Base-by-base conservation (phyloP, 2,113 vertebrate genomes). In the Mixornis gularis region DNA sequence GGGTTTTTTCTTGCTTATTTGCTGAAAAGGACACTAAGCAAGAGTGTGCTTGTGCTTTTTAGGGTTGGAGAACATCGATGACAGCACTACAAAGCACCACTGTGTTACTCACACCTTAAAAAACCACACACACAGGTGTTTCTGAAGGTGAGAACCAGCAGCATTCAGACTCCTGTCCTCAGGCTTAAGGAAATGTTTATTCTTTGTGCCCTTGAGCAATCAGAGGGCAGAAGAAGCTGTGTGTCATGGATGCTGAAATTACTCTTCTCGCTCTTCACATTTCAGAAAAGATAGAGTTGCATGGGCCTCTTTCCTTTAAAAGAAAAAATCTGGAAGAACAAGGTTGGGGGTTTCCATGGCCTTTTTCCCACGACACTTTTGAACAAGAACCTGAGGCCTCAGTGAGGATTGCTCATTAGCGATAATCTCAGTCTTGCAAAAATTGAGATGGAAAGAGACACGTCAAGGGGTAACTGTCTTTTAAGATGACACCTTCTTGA, bases 271-370 rank as follows among this genome's bases (percentile, higher is more conserved):
- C 88, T 94, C 94, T 86, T 76, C 30, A 70, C 63, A 53, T 41
- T 79, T 80, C 77, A 79, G 70, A 88, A 79, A 89, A 92, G 85
- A 96, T 96, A 96, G 63, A 73, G 72, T 97, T 95, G 89, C 87
- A 88, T 22, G 64, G 87, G 85, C 81, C 78, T 85, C 72, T 93
- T 68, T 88, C 49, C 95, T 91, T 93, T 70, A 93, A 89, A 93
- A 91, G 80, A 94, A 94, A 89, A 96, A 90, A 92, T 83, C 80
- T 95, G 89, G 89, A 94, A 95, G 95, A 95, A 90, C 89, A 91
- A 85, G 71, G 71, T 69, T 6, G 97, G 97, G 97, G 93, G 79
- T 98, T 98, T 97, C 97, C 97, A 88, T 17, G 49, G 48, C 12
- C 85, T 92, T 95, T 97, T 95, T 96, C 93, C 97, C 96, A 88